Evolutionary conservation across 2,113 vertebrate genomes (phyloP), one percentile per base, ranked within the genome.

Genomic region (Arenaria interpres): DNA sequence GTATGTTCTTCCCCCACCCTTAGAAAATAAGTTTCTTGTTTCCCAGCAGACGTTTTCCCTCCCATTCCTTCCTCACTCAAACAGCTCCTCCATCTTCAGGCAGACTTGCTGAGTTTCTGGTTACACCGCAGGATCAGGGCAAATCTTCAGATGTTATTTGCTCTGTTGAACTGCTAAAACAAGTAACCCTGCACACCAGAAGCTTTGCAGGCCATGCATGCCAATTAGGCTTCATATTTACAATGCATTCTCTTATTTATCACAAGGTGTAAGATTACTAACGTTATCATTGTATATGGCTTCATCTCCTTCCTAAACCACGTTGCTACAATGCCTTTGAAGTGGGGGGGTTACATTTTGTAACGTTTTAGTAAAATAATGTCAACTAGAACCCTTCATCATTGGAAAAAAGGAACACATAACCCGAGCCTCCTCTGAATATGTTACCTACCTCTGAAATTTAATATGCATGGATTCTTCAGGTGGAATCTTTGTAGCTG

Each of bases 201-300:
- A 81, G 8, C 27, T 68, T 60, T 81, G 46, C 51, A 48, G 35
- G 19, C 25, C 28, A 12, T 4, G 21, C 12, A 19, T 4, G 30
- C 41, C 13, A 23, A 3, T n/a, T 57, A 83, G 37, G 5, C 66
- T 86, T 86, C 76, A 64, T 71, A 74, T 6, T 60, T 71, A 14
- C 1, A 39, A 2, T 9, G 8, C 6, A 9, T 60, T 88, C 50
- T 68, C 33, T 78, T 43, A 6, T 0, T 1, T 7, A 35, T 30
- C 35, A 66, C 21, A 43, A 16, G 7, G 7, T 43, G 32, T n/a
- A 69, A 67, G 57, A 39, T 37, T 27, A 69, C 23, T 30, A 54
- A 39, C 23, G 32, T 30, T 48, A 27, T 20, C 50, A 23, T 13
- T 56, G 24, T 4, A 7, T 30, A n/a, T 85, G 78, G 45, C 82